Evolutionary conservation across 2,888 invertebrate species (phyloP).

Genomic region (Caenorhabditis sinica): DNA sequence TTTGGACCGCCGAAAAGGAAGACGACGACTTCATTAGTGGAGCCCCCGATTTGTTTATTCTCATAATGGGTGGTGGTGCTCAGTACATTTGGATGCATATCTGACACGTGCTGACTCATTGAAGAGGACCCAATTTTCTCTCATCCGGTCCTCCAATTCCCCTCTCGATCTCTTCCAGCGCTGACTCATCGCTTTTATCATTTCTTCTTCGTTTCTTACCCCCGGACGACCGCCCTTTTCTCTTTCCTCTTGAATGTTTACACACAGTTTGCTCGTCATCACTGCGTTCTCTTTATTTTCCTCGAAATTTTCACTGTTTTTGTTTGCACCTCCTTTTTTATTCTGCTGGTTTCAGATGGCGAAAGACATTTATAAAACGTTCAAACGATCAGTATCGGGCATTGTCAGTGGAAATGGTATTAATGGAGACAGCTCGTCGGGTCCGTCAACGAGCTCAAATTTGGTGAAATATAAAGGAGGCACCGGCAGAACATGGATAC

Average conservation of each 20-base stretch:
- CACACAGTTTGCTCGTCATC: conserved; percentile 40
- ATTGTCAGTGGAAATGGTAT: conserved; percentile 49
- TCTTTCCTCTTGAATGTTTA: conserved; percentile 18
- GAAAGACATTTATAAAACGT: conserved; percentile 80
- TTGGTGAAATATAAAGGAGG: conserved; percentile 70
- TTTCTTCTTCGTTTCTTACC: conserved; percentile 11
- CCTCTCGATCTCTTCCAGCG: neutral
- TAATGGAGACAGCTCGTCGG: conserved; percentile 53
- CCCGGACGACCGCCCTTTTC: conserved; percentile 8
- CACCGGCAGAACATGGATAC: conserved; percentile 78
- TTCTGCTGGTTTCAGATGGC: conserved; percentile 58
- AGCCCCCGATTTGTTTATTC: conserved; percentile 27
- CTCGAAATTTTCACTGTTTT: conserved; percentile 6
- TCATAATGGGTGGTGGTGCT: neutral
- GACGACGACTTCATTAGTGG: conserved; percentile 22
- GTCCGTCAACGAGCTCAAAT: conserved; percentile 32
- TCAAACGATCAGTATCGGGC: conserved; percentile 79
- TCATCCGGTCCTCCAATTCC: conserved; percentile 4
- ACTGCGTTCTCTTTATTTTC: conserved; percentile 4
- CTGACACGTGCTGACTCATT: neutral
- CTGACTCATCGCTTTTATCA: conserved; percentile 51
- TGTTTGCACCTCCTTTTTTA: neutral
- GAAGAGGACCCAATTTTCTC: neutral
- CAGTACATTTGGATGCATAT: neutral
- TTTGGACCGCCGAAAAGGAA: conserved; percentile 17